A percentile compares a stretch with the other conserved stretches of the same genome.
These are phyloP conservation scores for Pristionchus arcanus DNA, from an alignment of 2,888 invertebrate genomes.

Conservation along the genomic window DNA sequence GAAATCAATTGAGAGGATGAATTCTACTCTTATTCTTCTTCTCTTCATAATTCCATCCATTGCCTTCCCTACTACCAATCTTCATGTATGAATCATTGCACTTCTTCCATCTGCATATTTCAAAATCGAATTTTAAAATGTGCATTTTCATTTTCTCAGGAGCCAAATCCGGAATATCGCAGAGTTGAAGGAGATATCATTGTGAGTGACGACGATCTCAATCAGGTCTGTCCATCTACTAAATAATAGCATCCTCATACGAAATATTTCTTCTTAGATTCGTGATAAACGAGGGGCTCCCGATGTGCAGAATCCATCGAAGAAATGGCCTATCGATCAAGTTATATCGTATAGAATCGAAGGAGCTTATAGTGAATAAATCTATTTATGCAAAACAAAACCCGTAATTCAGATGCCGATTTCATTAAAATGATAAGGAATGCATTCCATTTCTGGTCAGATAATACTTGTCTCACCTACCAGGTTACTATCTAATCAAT, in stretches of 20 bases:
- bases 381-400: background rate
- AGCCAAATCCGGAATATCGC: background rate
- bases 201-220: background rate
- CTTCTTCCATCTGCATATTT: background rate
- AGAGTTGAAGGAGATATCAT: constrained; percentile 4
- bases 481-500: background rate
- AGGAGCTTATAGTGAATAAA: background rate
- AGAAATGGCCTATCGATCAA: constrained; percentile 39
- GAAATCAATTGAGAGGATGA: background rate
- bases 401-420: background rate
- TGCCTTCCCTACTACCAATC: background rate
- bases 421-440: background rate
- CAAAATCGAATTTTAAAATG: background rate
- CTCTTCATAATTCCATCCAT: background rate
- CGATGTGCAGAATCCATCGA: background rate
- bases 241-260: no score
- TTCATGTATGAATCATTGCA: background rate
- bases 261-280: no score
- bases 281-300: constrained; percentile 16
- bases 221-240: background rate
- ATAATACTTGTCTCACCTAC: constrained; percentile 2
- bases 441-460: constrained; percentile 39
- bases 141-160: background rate
- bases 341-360: constrained; percentile 26
- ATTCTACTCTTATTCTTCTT: background rate